Evolutionary conservation across 2,888 invertebrate genomes (phyloP), one percentile per base, ranked within the genome.

Genomic region (Lycophotia porphyrea): DNA sequence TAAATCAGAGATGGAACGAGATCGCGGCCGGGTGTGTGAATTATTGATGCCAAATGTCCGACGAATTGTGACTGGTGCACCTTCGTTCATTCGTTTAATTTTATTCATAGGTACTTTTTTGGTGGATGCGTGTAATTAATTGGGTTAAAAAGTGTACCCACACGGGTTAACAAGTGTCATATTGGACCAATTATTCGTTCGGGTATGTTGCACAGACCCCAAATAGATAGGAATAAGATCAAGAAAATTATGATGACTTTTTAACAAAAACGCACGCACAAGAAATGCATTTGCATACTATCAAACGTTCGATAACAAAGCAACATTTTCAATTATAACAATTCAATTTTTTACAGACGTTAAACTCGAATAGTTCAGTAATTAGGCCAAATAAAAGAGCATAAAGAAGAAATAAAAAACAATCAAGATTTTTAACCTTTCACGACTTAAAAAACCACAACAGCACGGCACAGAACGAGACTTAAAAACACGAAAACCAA

Each of bases 31-130:
- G 68, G 70, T 74, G 80, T 72, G 76, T 86, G 88, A 89, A 89
- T 89, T 89, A 89, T 89, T 88, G 86, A 88, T 83, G 74, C 24
- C 84, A 85, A 88, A 87, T 89, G 89, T 88, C 84, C 81, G 70
- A 73, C 85, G 81, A 81, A 85, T 89, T 88, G 87, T 89, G 88
- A 88, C 84, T 75, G 84, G 84, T 82, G 82, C 84, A 82, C 84
- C 84, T 88, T 82, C 82, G 70, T 85, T 85, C 80, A 84, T 82
- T 75, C 76, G 72, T 70, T 80, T 82, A 82, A 80, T 80, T 71
- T 80, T 71, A 80, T 84, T 84, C 71, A 81, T 75, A n/a, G 65
- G 71, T 63, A 76, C 65, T 68, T 71, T 73, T 69, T 76, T 69
- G 15, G 49, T 47, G 5, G 58, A 71, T 18, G 9, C 27, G 13